Evolutionary conservation across 2,888 invertebrate genomes (phyloP).

Genomic region (Onthophagus sagittarius): DNA sequence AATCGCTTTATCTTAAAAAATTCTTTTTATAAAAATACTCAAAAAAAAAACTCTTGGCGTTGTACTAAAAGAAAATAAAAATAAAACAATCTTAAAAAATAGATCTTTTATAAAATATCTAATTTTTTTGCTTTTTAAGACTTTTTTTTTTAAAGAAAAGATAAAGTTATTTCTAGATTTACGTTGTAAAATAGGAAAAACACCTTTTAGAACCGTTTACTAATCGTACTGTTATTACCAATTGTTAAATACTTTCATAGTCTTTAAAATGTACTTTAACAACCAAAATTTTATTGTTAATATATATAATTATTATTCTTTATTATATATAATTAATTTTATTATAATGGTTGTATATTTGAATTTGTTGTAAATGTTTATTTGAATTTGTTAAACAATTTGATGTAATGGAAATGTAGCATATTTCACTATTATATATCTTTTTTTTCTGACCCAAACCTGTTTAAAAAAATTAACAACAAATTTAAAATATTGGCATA

Average conservation of each 20-base stretch:
- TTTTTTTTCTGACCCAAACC: no score
- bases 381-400: constrained; percentile 20
- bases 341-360: constrained; percentile 23
- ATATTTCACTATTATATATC: not conserved
- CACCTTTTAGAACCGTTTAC: not conserved
- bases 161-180: not conserved
- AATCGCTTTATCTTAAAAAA: not conserved
- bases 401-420: constrained; percentile 14
- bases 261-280: not conserved
- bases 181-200: not conserved
- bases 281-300: not conserved
- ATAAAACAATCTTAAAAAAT: not conserved
- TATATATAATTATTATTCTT: not conserved
- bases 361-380: constrained; percentile 24
- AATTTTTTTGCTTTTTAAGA: not conserved
- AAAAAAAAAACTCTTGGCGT: not conserved
- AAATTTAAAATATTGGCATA: no score
- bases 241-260: not conserved
- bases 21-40: constrained; percentile 6
- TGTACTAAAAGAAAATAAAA: no score
- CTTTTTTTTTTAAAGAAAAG: not conserved
- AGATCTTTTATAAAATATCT: not conserved
- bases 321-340: not conserved
- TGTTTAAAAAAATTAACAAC: no score
- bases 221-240: not conserved